Evolutionary conservation across 37 sponge, comb jelly and placozoan genomes (phyloP), one percentile per base, ranked within the genome.

Genomic region (Aphrocallistes beatrix): DNA sequence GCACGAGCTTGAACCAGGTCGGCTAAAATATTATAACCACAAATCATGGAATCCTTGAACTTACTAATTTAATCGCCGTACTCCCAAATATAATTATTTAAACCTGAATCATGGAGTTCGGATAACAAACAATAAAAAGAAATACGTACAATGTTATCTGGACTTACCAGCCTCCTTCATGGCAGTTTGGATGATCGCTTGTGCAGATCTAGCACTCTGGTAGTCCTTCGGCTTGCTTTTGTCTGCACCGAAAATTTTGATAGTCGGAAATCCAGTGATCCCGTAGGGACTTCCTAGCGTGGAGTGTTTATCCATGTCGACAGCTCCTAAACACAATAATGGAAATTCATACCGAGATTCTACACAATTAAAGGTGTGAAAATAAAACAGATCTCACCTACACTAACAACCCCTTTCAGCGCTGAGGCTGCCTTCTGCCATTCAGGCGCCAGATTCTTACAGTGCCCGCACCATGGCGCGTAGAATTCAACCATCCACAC

Each of bases 391-490:
- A 42, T 16, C 45, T 13, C n/a, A 60, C 49, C 60, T 17, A 38
- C 39, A 32, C 85, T 23, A 6, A 84, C 84, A 23, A 38, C 50
- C 34, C 75, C 93, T 84, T 95, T 95, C 39, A 98, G 83, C 0
- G 99, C 94, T 16, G 45, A 82, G 0, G 96, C 93, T n/a, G 96
- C 96, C 86, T 98, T 98, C 88, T 95, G 94, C 91, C 93, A 98
- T 81, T 93, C 99, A 0, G 96, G 96, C 38, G 91, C 93, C 13
- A 98, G 88, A 0, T 87, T 49, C 86, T 94, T 91, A 51, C 99
- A 98, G 88, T 98, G 99, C 32, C 99, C 99, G 88, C 99, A 98
- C 99, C 99, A 98, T 16, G 99, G 99, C 21, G 99, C 99, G 86
- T 95, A 98, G 85, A 98, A 98, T 81, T 98, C 99, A 36, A 98